Percentiles rank a stretch among this genome's conserved stretches.
Conservation (phyloP, 1,140 invertebrate genomes). For the Portunus trituberculatus region DNA sequence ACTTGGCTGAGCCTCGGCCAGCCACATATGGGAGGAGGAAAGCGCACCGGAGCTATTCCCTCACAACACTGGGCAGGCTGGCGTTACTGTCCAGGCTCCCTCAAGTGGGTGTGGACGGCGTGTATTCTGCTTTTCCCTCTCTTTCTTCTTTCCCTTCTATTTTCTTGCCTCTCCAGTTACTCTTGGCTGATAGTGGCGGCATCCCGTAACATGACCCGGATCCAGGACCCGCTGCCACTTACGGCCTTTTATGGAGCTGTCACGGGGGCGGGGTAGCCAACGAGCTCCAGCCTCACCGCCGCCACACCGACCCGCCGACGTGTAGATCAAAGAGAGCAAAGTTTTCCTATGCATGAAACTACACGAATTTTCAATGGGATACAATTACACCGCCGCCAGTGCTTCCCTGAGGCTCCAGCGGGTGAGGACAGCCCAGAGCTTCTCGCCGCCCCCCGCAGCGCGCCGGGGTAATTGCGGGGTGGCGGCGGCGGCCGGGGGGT, state of each 20-base stretch:
- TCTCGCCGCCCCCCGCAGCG: not conserved
- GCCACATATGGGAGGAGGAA: not conserved
- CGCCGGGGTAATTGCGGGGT: not conserved
- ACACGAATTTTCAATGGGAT: slow-evolving; percentile 9
- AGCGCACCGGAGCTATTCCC: not conserved
- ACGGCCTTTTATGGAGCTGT: slow-evolving; percentile 57
- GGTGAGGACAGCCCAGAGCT: not conserved
- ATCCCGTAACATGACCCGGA: slow-evolving; percentile 64
- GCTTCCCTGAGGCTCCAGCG: not conserved
- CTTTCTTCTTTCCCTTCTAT: not conserved
- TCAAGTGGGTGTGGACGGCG: not conserved
- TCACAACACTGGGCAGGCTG: not conserved
- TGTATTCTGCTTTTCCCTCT: slow-evolving; percentile 22
- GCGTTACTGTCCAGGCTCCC: not conserved
- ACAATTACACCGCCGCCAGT: not conserved
- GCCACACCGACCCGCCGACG: not conserved
- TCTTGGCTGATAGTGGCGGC: slow-evolving; percentile 35
- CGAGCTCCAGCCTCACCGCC: not conserved
- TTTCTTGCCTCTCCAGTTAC: not conserved
- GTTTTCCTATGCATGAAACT: not conserved
- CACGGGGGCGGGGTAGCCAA: slow-evolving; percentile 35
- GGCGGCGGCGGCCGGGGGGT: not conserved
- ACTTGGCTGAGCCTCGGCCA: not conserved
- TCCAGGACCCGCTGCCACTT: slow-evolving; percentile 60
- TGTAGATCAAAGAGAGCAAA: not conserved